These are phyloP conservation scores for Argya squamiceps DNA, from an alignment of 2,797 vertebrate genomes.

Conservation along the genomic window DNA sequence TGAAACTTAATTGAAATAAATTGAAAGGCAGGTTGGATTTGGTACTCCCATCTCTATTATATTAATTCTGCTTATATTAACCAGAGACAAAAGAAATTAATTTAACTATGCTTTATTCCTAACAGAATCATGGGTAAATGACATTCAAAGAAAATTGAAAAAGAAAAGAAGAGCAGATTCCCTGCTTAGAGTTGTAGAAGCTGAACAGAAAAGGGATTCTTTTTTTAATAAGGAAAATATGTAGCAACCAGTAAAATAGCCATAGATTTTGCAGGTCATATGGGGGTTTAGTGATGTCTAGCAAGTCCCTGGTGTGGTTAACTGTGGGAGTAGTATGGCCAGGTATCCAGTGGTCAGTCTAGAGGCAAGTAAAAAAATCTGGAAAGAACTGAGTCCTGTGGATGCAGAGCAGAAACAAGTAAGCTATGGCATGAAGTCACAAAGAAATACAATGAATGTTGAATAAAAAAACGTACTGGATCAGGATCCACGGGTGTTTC, in stretches of 20 bases:
- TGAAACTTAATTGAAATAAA: conserved; percentile 2
- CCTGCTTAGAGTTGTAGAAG: neutral
- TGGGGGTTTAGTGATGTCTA: neutral
- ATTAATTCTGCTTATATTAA: conserved; percentile 26
- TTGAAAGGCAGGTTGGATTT: conserved; percentile 18
- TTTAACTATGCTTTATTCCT: neutral
- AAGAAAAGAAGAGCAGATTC: neutral
- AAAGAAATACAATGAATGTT: neutral
- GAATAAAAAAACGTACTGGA: neutral
- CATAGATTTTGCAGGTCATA: neutral
- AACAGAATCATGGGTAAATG: conserved; percentile 1
- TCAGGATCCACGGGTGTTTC: neutral
- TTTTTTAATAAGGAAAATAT: neutral
- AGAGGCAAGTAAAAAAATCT: neutral
- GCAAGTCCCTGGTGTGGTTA: neutral
- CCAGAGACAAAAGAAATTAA: conserved; percentile 14
- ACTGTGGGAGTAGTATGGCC: neutral
- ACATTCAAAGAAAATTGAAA: neutral
- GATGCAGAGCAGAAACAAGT: neutral
- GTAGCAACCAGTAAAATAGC: neutral
- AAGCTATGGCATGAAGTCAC: neutral
- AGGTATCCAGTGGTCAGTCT: neutral
- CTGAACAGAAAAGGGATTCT: neutral
- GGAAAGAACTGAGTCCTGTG: neutral
- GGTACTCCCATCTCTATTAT: conserved; percentile 2